These are phyloP conservation scores for Trachelus troglodyta DNA, from an alignment of 2,888 invertebrate species.

Conservation along the genomic window DNA sequence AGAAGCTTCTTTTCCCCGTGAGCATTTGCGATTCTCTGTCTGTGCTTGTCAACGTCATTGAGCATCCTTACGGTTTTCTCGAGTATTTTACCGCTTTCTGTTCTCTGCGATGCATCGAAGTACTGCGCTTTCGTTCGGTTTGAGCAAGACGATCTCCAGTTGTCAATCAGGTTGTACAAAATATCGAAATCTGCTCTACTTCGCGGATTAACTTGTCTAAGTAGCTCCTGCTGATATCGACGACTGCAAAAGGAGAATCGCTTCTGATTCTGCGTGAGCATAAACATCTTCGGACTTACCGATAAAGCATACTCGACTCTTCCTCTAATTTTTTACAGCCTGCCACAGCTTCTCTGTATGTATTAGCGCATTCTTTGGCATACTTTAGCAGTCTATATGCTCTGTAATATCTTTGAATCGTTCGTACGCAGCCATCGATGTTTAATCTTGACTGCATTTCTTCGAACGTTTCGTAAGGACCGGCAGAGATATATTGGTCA, in stretches of 20 bases:
- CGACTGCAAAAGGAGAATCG: slow-evolving; percentile 41
- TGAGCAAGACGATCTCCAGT: slow-evolving; percentile 76
- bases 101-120: slow-evolving; percentile 77
- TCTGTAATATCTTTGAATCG: slow-evolving; percentile 76
- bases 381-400: slow-evolving; percentile 70
- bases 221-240: slow-evolving; percentile 70
- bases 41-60: slow-evolving; percentile 76
- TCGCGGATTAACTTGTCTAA: slow-evolving; percentile 78
- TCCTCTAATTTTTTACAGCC: slow-evolving; percentile 70
- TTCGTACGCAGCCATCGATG: slow-evolving; percentile 66
- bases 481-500: slow-evolving; percentile 73
- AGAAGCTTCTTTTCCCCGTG: slow-evolving; percentile 72
- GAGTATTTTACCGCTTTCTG: slow-evolving; percentile 76
- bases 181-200: slow-evolving; percentile 80
- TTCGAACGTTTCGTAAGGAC: slow-evolving; percentile 76
- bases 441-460: slow-evolving; percentile 72
- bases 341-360: slow-evolving; percentile 68
- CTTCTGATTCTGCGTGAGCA: neutral
- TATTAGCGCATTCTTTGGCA: slow-evolving; percentile 67
- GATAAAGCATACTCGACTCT: slow-evolving; percentile 38
- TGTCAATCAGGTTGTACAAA: slow-evolving; percentile 76
- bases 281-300: neutral
- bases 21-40: slow-evolving; percentile 72
- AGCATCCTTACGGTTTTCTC: slow-evolving; percentile 80
- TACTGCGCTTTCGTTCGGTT: slow-evolving; percentile 73